Percentiles rank a stretch among this genome's conserved stretches.
phyloP scores from a whole-genome alignment of 2,113 vertebrate genomes.

The Albula goreensis region DNA sequence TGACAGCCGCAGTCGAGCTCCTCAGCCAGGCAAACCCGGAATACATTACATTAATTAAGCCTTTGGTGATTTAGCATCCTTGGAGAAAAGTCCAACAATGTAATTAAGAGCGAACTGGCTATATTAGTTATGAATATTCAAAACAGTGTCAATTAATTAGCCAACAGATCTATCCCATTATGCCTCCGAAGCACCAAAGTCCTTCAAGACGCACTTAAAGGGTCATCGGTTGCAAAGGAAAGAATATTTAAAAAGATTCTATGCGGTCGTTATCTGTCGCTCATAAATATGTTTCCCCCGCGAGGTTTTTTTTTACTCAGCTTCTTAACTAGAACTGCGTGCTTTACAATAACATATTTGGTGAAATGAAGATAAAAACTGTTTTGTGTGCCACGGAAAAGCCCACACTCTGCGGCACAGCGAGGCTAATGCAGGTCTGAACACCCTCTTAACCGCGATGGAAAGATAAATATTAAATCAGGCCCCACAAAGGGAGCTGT shows the following conservation, averaged over 20 bases:
- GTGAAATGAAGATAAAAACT: slow-evolving; percentile 23
- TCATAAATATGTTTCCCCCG: slow-evolving; percentile 72
- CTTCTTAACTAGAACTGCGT: slow-evolving; percentile 51
- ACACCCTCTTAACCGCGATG: slow-evolving; percentile 87
- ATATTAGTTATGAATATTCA: slow-evolving; percentile 99
- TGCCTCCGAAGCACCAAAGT: slow-evolving; percentile 75
- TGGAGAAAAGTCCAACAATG: slow-evolving; percentile 98
- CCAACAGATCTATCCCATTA: slow-evolving; percentile 82
- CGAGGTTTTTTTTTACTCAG: slow-evolving; percentile 67
- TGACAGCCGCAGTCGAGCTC: slow-evolving; percentile 90
- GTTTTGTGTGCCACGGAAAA: slow-evolving; percentile 38
- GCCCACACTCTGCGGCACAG: slow-evolving; percentile 72
- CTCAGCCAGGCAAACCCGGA: slow-evolving; percentile 89
- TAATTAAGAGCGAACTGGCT: slow-evolving; percentile 97
- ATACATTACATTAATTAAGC: slow-evolving; percentile 99
- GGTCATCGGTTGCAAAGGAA: slow-evolving; percentile 77
- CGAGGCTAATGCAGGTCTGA: slow-evolving; percentile 80
- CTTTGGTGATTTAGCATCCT: slow-evolving; percentile 99
- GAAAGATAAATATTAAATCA: slow-evolving; percentile 99
- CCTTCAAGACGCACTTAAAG: slow-evolving; percentile 85
- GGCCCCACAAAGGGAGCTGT: slow-evolving; percentile 99
- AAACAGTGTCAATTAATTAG: slow-evolving; percentile 99
- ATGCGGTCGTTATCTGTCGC: slow-evolving; percentile 63
- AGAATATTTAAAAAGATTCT: slow-evolving; percentile 77
- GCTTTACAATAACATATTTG: slow-evolving; percentile 49